Evolutionary conservation across 2,113 vertebrate genomes (phyloP), one percentile per base, ranked within the genome.

Genomic region (Baryphthengus martii): DNA sequence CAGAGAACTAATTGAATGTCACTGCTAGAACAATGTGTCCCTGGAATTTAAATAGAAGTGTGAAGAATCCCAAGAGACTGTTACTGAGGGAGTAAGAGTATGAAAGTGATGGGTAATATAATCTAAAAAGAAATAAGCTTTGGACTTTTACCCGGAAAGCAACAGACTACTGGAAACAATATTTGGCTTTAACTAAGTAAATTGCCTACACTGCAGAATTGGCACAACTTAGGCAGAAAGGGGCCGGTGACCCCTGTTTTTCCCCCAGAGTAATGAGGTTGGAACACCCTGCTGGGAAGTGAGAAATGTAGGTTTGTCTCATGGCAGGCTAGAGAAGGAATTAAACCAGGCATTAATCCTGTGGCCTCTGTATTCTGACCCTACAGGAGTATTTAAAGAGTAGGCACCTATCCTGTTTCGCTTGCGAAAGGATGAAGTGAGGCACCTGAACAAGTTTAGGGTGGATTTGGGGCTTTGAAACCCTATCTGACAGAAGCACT

Each of bases 31-130:
- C 71, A 74, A 11, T 19, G 20, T 88, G 55, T 80, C 83, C 67
- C 78, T 88, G 67, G 35, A 95, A 95, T 85, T 94, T 84, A 94
- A 86, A 92, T 56, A 88, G 82, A 71, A 88, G 50, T 47, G 24
- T 77, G 50, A 94, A 83, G 50, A 77, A 86, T 83, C 85, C 75
- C 59, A 52, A 59, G 78, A 67, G 50, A 49, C 59, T 72, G 25
- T 83, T 17, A 74, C 31, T 25, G 28, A 71, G 76, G 44, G 76
- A 95, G 29, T 75, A 72, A 25, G 25, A 80, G 7, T 58, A 29
- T n/a, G 33, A 88, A 39, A 74, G 15, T 73, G 77, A 77, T 26
- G 52, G 17, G n/a, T 67, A 67, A 63, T 83, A 71, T 47, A 58
- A 65, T 88, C 15, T n/a, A 44, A 74, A 88, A 93, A 61, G 16